Base-by-base conservation (phyloP, 2,113 vertebrate species). In the Cygnus buccinator region DNA sequence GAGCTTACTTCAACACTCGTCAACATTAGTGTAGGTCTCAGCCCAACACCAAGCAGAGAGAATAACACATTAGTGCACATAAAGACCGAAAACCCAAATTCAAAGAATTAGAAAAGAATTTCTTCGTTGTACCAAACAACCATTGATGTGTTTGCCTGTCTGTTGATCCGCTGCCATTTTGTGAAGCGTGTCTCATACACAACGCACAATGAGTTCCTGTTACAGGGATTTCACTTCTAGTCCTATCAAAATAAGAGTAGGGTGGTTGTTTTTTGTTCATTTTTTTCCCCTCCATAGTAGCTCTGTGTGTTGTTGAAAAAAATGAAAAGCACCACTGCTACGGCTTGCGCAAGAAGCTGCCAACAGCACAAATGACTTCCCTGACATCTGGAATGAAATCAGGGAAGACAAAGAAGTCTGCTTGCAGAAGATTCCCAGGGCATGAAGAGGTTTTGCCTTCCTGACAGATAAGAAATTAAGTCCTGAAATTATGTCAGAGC, bases 371-470 rank as follows among this genome's bases (percentile, higher is more conserved):
- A 88, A 83, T 70, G 33, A 92, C 75, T 96, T 37, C 54, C 91
- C 92, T 88, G 85, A 92, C 90, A 94, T 92, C 90, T 95, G 94
- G 94, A 93, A 94, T 90, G 26, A 76, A 93, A 93, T 80, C 82
- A 79, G 63, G 75, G 66, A 73, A 95, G 70, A 92, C 67, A 95
- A 95, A 91, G 68, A 73, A 61, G 33, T 62, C 62, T 84, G 93
- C 62, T 74, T 83, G 75, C n/a, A 73, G 71, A 97, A 79, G 58
- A 83, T 28, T 92, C 82, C n/a, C 82, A 91, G 63, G 35, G 74
- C 48, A 88, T 9, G 4, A 59, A 71, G 39, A 65, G 16, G 33
- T 73, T 85, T 79, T 0, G 0, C 41, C 19, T 85, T 62, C 54
- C 54, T 6, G 7, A 90, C 43, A 91, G 66, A 89, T 67, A 87